Base-by-base conservation (phyloP, 2,113 vertebrate species). In the Urocynchramus pylzowi region DNA sequence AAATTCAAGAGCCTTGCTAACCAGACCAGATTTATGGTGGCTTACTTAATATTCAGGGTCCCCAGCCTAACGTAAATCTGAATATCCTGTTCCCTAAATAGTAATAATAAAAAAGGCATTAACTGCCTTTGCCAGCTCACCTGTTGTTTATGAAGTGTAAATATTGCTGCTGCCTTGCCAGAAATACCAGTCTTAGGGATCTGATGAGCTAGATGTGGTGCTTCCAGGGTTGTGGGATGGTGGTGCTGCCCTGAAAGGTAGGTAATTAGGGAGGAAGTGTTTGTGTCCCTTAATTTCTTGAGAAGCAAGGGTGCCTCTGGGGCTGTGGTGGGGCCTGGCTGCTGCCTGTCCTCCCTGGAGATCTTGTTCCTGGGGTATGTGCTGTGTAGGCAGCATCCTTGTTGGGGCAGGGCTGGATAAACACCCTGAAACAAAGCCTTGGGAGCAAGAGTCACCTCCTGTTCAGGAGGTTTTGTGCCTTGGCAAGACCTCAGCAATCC, bases 281-380 rank as follows among this genome's bases (percentile, higher is more conserved):
- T 57, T 30, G 17, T 70, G 6, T 18, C 12, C 45, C 18, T 63
- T 49, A 49, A 45, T 59, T 49, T 4, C 63, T 1, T 5, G 52
- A 50, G 57, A 35, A 67, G 20, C 37, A 28, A 5, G 8, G 19
- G 8, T 52, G 41, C 5, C 45, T 57, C 27, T 60, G 53, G 6
- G 39, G 13, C 44, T 0, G 0, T 33, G 47, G 30, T 60, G n/a
- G 23, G n/a, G 47, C 37, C 0, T 1, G 33, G 10, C 45, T 82
- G 42, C 47, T 44, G 41, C 10, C 18, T 41, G 20, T 49, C 16
- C 53, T 52, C 13, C 1, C 1, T 11, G 63, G 52, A 42, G 39
- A 23, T 52, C 21, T 19, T 1, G 0, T 35, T 75, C 30, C 30
- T 37, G 44, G 6, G 20, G 3, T 2, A 1, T 17, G 8, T 2